Evolutionary conservation across 2,888 invertebrate species (phyloP).

Genomic region (Drosophila neotestacea): DNA sequence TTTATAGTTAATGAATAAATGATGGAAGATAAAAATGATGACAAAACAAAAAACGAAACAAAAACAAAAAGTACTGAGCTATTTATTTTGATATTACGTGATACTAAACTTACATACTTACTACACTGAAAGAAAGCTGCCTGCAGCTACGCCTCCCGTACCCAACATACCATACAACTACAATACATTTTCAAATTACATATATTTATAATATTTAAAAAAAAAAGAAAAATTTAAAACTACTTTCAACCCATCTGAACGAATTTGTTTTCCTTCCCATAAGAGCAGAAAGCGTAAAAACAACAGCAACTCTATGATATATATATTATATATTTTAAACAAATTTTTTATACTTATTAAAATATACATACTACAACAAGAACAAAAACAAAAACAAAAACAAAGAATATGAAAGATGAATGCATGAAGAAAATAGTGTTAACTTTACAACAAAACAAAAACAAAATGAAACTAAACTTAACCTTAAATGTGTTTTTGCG

Average conservation of each 20-base stretch:
- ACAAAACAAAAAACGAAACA: slow-evolving; percentile 23
- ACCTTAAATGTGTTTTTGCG: slow-evolving; percentile 67
- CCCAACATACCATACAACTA: slow-evolving; percentile 22
- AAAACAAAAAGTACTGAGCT: slow-evolving; percentile 70
- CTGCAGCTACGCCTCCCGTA: slow-evolving; percentile 57
- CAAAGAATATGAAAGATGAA: slow-evolving; percentile 12
- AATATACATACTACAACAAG: slow-evolving; percentile 65
- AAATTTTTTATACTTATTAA: slow-evolving; percentile 79
- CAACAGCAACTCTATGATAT: slow-evolving; percentile 57
- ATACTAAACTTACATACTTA: slow-evolving; percentile 72
- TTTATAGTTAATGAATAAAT: slow-evolving; percentile 48
- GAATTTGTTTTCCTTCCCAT: slow-evolving; percentile 67
- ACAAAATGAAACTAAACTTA: slow-evolving; percentile 38
- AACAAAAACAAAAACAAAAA: slow-evolving; percentile 11
- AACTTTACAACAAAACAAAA: slow-evolving; percentile 57
- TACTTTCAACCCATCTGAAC: slow-evolving; percentile 50
- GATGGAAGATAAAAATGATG: slow-evolving; percentile 8
- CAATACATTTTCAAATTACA: slow-evolving; percentile 13
- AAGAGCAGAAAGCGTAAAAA: slow-evolving; percentile 44
- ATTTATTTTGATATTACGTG: slow-evolving; percentile 80
- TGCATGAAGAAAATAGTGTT: slow-evolving; percentile 48
- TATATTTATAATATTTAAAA: slow-evolving; percentile 2
- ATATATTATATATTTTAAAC: slow-evolving; percentile 65
- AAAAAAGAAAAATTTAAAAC: slow-evolving; percentile 24
- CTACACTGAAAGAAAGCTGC: slow-evolving; percentile 67